Percentiles rank a stretch among this genome's conserved stretches.
Evolutionary conservation across 2,797 vertebrate genomes (phyloP).

Genomic region (Lagocephalus sceleratus): DNA sequence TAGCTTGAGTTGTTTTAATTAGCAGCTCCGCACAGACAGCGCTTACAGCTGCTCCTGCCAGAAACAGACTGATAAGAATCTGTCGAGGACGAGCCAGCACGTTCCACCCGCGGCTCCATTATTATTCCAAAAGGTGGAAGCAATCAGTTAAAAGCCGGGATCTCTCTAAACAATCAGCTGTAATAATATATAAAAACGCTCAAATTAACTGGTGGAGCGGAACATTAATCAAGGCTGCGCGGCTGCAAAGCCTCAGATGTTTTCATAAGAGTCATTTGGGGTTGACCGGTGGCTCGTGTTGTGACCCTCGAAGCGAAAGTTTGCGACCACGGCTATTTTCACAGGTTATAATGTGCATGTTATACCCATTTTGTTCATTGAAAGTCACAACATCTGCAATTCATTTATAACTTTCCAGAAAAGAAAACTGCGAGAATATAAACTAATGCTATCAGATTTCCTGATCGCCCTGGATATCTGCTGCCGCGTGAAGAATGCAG

Average conservation of each 20-base stretch:
- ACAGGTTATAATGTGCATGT: conserved; percentile 38
- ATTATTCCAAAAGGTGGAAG: conserved; percentile 14
- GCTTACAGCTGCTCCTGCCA: conserved; percentile 49
- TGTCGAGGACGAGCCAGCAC: conserved; percentile 30
- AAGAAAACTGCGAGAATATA: conserved; percentile 11
- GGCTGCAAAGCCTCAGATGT: background rate
- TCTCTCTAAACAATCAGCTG: too few species aligned
- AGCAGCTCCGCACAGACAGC: conserved; percentile 27
- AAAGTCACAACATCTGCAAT: conserved; percentile 27
- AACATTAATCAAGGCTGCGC: background rate
- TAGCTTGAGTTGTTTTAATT: conserved; percentile 41
- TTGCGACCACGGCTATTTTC: conserved; percentile 42
- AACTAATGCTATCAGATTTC: conserved; percentile 8
- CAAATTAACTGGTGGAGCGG: background rate
- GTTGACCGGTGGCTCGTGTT: background rate
- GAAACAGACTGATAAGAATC: conserved; percentile 32
- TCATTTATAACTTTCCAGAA: conserved; percentile 29
- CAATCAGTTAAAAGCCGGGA: too few species aligned
- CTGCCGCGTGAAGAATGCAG: background rate
- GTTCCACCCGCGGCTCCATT: conserved; percentile 52
- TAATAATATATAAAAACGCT: too few species aligned
- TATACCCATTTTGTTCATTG: conserved; percentile 27
- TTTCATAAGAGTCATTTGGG: background rate
- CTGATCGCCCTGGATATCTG: conserved; percentile 18
- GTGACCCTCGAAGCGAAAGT: conserved; percentile 34